Evolutionary conservation across 37 sponge, comb jelly and placozoan species (phyloP), one percentile per base, ranked within the genome.

Genomic region (Dysidea cf. avara): DNA sequence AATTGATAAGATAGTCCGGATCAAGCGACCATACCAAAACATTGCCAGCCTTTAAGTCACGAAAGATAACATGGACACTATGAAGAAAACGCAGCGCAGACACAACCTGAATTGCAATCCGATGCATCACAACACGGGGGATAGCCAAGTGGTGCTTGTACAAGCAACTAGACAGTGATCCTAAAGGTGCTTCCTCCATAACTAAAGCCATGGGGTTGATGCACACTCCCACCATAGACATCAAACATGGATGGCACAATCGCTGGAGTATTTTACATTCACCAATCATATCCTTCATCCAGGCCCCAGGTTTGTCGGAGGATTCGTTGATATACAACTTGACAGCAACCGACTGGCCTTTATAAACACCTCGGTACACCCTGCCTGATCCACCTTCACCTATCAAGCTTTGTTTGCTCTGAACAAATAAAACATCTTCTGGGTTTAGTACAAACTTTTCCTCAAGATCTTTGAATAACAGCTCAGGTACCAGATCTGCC

Each of bases 271-370:
- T 30, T 52, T 52, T 39, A 22, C 64, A 62, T 48, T 75, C 76
- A 39, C 18, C 24, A 0, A 62, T 54, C 38, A 75, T 32, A 49
- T 75, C 64, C 0, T 29, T 75, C 47, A 81, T 46, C 18, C 56
- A 47, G 22, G 61, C 56, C 11, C 54, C 26, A 63, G 64, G 43
- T 0, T 63, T 34, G 1, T 25, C 17, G 2, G 28, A 34, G 9
- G 21, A 32, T 9, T 43, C 7, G 43, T 25, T 71, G 22, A 76
- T 70, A 34, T 86, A 86, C 39, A 85, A 70, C 58, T 93, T 93
- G 43, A 93, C 86, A 1, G 94, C 94, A 17, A 96, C 97, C 61
- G 86, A 90, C 47, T 92, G 74, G 6, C 81, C 83, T 24, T 55
- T 58, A 77, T 83, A 96, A 7, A 80, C 40, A 28, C 82, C 97